Conservation (phyloP, 2,888 invertebrate genomes). For the Drosophila nigritarsus region DNA sequence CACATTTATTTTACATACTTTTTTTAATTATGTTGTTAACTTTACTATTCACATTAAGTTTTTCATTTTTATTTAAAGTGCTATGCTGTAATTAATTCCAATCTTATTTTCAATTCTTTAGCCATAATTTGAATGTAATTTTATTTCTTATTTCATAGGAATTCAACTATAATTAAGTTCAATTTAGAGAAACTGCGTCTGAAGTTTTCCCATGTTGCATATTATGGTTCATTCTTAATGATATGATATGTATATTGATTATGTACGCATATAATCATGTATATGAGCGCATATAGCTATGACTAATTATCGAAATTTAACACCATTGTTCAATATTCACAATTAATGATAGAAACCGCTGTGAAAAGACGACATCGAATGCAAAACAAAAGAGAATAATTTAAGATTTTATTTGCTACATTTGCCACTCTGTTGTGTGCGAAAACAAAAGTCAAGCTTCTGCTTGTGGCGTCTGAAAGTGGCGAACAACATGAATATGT, state of each 20-base stretch:
- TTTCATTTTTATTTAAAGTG: no score
- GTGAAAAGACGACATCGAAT: conserved; percentile 22
- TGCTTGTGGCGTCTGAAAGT: conserved; percentile 32
- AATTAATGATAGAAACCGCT: conserved; percentile 17
- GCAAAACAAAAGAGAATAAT: conserved; percentile 48
- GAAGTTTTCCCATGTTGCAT: neutral
- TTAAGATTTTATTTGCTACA: conserved; percentile 37
- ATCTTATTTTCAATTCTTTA: neutral
- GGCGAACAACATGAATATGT: conserved; percentile 6
- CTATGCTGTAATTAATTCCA: neutral
- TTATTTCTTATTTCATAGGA: neutral
- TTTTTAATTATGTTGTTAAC: neutral
- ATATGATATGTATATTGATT: neutral
- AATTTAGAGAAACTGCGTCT: neutral
- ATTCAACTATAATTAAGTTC: neutral
- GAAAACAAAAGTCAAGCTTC: conserved; percentile 21
- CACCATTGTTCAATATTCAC: conserved; percentile 36
- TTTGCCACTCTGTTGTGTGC: conserved; percentile 24
- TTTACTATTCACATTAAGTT: no score
- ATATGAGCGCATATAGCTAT: neutral
- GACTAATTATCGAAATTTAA: conserved; percentile 26
- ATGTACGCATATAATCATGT: neutral
- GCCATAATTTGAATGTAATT: neutral
- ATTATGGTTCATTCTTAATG: neutral
- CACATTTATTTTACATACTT: neutral